Base-by-base conservation (phyloP, 1,140 invertebrate species). In the Anadara kagoshimensis region DNA sequence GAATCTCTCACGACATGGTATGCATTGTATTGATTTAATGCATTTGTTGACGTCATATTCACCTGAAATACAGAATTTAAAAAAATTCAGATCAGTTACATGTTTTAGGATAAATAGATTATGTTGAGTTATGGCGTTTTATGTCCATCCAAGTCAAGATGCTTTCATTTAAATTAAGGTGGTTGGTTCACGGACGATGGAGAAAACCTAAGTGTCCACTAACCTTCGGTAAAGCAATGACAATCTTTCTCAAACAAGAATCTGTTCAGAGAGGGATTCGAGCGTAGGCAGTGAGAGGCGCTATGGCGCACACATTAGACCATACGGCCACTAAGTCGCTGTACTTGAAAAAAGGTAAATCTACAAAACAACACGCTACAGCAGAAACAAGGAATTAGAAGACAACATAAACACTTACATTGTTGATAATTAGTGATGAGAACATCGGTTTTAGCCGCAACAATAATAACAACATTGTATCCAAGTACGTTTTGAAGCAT, bases 21-120 rank as follows among this genome's bases (percentile, higher is more conserved):
- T 24, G 45, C 80, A 82, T 36, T 76, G 63, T 18, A 73, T 24
- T 1, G 51, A 56, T 20, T 45, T 24, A 36, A 36, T 36, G 53
- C 80, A 82, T 41, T 53, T 22, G 26, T 78, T 75, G n/a, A 63
- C 64, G 41, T 65, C 26, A 43, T 82, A 82, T 22, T 78, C 78
- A 66, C 80, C 80, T 82, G 51, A 5, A 61, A 29, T 26, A 18
- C 36, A 16, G 47, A 22, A 57, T 45, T 18, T 45, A 56, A n/a
- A 45, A 36, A 36, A 8, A 43, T 29, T 18, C 22, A 44, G 18
- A 20, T 16, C 16, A 14, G 18, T 41, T 14, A 20, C 49, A 57
- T 11, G 12, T 68, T 14, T 18, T 26, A 12, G 18, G 18, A 49
- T 11, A 49, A 11, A 18, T 49, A 49, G 10, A 11, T 18, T 11